Percentiles rank a stretch among this genome's conserved stretches.
Conservation (phyloP, 2,797 vertebrate genomes). For the Malurus splendens region DNA sequence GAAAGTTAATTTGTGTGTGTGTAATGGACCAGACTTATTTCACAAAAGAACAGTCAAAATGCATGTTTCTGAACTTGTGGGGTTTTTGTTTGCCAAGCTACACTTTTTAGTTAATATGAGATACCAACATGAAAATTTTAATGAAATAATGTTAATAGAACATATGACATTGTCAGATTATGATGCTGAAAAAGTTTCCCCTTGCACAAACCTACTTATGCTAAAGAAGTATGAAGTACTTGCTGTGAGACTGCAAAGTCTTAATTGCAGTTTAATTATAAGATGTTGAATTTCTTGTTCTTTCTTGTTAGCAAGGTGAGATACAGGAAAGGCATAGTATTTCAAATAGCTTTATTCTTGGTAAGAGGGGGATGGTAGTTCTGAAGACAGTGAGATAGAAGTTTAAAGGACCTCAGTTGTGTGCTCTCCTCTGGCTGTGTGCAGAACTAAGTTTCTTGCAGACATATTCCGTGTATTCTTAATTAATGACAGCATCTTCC, state of each 20-base stretch:
- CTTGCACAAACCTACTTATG: background rate
- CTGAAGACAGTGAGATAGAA: background rate
- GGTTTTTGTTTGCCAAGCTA: background rate
- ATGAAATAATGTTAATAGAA: background rate
- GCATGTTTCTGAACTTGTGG: background rate
- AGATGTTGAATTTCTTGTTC: background rate
- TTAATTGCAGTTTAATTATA: background rate
- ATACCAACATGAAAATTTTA: background rate
- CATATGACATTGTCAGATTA: background rate
- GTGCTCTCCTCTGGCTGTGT: background rate
- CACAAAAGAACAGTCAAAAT: background rate
- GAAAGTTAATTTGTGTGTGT: conserved; percentile 13
- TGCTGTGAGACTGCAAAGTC: background rate
- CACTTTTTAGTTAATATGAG: background rate
- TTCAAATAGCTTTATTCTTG: background rate
- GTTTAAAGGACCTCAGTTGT: background rate
- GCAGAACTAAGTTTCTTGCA: background rate
- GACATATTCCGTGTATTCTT: background rate
- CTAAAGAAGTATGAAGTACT: background rate
- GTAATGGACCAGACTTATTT: background rate
- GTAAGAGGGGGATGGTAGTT: background rate
- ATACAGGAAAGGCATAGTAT: background rate
- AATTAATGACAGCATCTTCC: background rate
- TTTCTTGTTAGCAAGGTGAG: background rate
- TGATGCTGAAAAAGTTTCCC: background rate